Conservation (phyloP, 92 coral and sea anemone species). For the Virgularia gustaviana region DNA sequence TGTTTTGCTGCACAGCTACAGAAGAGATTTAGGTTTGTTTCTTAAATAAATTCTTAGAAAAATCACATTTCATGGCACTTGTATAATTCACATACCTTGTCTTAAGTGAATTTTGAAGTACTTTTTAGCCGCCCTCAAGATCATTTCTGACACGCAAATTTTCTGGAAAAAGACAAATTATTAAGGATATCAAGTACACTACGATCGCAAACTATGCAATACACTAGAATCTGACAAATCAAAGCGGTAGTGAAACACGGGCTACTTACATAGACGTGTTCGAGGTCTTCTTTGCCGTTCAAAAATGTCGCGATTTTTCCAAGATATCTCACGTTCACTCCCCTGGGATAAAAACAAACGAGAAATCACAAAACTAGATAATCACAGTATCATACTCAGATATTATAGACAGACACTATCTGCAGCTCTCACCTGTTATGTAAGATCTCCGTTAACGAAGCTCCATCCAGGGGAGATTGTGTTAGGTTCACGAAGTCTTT, state of each 20-base stretch:
- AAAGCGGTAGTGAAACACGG: too few species aligned
- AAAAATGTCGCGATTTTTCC: constrained; percentile 75
- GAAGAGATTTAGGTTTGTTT: too few species aligned
- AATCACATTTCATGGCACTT: background rate
- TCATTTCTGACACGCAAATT: constrained; percentile 84
- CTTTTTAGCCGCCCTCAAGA: constrained; percentile 79
- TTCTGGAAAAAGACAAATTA: constrained; percentile 53
- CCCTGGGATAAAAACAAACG: constrained; percentile 45
- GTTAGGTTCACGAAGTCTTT: constrained; percentile 84
- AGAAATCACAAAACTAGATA: background rate
- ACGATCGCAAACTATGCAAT: background rate
- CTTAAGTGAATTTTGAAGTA: constrained; percentile 77
- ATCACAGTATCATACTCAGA: too few species aligned
- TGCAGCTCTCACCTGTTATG: constrained; percentile 69
- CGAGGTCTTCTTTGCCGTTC: constrained; percentile 71
- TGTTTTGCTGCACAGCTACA: constrained; percentile 72
- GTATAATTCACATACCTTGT: constrained; percentile 57
- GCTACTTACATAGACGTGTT: constrained; percentile 86
- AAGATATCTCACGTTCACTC: constrained; percentile 83
- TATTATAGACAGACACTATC: background rate
- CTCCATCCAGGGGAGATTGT: constrained; percentile 92
- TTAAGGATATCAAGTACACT: background rate
- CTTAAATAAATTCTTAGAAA: too few species aligned
- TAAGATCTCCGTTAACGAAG: constrained; percentile 79
- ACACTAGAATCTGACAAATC: background rate